Conservation (phyloP, 2,797 vertebrate species). For the Rhabdophis nuchalis region DNA sequence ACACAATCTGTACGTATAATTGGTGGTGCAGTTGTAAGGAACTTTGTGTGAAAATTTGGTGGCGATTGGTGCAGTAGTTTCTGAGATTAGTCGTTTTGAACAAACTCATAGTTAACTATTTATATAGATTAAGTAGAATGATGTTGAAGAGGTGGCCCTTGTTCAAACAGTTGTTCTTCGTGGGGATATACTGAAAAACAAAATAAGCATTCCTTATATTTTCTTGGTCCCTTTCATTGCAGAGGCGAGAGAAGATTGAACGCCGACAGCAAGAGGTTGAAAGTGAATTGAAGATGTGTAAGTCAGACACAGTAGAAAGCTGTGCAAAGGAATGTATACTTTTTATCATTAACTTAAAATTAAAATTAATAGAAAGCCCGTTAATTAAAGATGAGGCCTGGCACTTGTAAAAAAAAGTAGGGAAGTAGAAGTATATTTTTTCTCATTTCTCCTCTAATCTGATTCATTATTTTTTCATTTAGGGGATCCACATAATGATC, state of each 20-base stretch:
- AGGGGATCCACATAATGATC: slow-evolving; percentile 95
- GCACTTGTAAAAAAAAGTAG: not conserved
- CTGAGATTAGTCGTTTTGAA: too few species aligned
- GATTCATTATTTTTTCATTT: not conserved
- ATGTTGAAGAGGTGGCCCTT: not conserved
- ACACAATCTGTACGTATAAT: too few species aligned
- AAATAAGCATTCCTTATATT: not conserved
- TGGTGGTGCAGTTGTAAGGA: too few species aligned
- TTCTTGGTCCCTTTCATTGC: slow-evolving; percentile 29
- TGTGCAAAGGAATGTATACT: not conserved
- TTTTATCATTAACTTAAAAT: not conserved
- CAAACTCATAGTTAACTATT: too few species aligned
- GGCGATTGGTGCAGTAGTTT: too few species aligned
- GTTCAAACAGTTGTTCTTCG: not conserved
- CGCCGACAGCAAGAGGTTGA: slow-evolving; percentile 88
- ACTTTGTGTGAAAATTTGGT: too few species aligned
- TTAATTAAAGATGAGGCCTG: not conserved
- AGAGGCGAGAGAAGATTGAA: slow-evolving; percentile 94
- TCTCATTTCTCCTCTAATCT: not conserved
- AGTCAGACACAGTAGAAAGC: slow-evolving; percentile 55
- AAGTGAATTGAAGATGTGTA: slow-evolving; percentile 90
- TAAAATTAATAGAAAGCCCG: not conserved
- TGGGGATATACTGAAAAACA: not conserved
- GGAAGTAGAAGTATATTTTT: not conserved
- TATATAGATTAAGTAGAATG: not conserved